Conservation (phyloP, 1,140 invertebrate genomes). For the Alviniconcha marisindica region DNA sequence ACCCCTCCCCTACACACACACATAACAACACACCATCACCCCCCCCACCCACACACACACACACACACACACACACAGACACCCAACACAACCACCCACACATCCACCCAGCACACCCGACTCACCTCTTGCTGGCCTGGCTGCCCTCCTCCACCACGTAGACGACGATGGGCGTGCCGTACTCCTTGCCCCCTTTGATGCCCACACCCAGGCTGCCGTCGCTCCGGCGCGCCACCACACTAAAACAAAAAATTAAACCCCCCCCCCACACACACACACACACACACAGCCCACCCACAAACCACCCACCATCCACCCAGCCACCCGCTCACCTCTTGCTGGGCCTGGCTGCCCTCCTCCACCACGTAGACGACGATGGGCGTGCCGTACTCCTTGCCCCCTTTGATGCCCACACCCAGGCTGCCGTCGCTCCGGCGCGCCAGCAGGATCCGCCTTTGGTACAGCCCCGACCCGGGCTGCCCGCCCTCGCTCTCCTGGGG, state of each 20-base stretch:
- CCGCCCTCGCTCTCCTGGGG: neutral
- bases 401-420: constrained; percentile 96
- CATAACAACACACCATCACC: no score
- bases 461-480: neutral
- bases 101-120: no score
- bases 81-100: no score
- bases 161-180: constrained; percentile 99
- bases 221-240: constrained; percentile 56
- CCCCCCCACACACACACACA: no score
- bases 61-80: no score
- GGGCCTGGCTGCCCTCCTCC: constrained; percentile 89
- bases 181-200: constrained; percentile 96
- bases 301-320: no score
- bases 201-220: constrained; percentile 90
- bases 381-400: constrained; percentile 97
- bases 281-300: no score
- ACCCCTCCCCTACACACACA: no score
- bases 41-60: no score
- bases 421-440: constrained; percentile 74
- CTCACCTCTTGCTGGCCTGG: constrained; percentile 90
- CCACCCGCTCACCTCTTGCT: constrained; percentile 81
- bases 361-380: constrained; percentile 90
- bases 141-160: constrained; percentile 80
- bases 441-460: constrained; percentile 54
- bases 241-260: no score